Percentiles rank a stretch among this genome's conserved stretches.
Conservation (phyloP, 1,140 invertebrate species). For the Campoletis sonorensis region DNA sequence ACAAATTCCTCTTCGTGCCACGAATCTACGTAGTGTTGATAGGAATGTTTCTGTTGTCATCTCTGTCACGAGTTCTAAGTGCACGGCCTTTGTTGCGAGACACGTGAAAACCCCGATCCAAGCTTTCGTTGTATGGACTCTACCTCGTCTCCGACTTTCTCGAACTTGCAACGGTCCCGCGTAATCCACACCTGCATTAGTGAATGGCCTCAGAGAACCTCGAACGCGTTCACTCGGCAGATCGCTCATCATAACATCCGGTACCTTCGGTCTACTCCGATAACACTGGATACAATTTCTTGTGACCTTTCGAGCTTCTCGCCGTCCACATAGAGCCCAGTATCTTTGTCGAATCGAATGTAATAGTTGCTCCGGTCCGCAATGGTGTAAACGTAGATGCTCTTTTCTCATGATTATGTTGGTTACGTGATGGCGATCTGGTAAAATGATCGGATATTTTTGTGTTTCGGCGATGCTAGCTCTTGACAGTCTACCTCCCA, state of each 20-base stretch:
- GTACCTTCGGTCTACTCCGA: slow-evolving; percentile 53
- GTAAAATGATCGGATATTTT: neutral
- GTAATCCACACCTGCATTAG: slow-evolving; percentile 60
- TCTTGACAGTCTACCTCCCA: neutral
- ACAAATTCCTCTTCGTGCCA: slow-evolving; percentile 24
- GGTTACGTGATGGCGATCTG: neutral
- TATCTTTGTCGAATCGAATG: neutral
- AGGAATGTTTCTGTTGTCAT: slow-evolving; percentile 35
- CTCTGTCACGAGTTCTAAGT: slow-evolving; percentile 37
- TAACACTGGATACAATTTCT: slow-evolving; percentile 64
- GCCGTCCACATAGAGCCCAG: slow-evolving; percentile 62
- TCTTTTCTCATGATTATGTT: neutral
- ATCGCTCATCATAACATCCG: slow-evolving; percentile 63
- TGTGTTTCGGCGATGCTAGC: neutral
- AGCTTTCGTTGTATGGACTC: slow-evolving; percentile 51
- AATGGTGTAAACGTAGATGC: neutral
- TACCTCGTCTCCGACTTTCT: slow-evolving; percentile 53
- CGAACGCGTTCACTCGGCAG: slow-evolving; percentile 56
- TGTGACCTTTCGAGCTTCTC: slow-evolving; percentile 36
- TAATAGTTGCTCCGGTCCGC: neutral
- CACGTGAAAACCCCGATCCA: slow-evolving; percentile 60
- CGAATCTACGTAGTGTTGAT: slow-evolving; percentile 37
- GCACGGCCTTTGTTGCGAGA: neutral
- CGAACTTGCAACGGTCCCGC: slow-evolving; percentile 57
- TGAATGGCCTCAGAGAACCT: slow-evolving; percentile 58